Conservation (phyloP, 1,140 invertebrate species). For the Phenacoccus solenopsis region DNA sequence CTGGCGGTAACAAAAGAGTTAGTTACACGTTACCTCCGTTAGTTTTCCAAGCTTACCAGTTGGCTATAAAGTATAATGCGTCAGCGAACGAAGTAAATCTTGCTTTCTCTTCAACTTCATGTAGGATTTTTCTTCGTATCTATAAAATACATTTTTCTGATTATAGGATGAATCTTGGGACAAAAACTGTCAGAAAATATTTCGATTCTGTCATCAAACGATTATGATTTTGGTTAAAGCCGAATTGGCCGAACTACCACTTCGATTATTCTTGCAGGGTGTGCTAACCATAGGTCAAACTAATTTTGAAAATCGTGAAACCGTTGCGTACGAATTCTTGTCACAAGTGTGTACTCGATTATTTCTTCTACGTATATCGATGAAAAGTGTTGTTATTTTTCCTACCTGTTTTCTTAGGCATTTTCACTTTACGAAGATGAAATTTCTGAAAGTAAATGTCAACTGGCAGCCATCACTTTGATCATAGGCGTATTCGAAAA, state of each 20-base stretch:
- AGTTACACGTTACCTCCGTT: slow-evolving; percentile 88
- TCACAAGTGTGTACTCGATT: slow-evolving; percentile 53
- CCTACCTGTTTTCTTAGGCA: slow-evolving; percentile 50
- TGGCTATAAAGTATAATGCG: slow-evolving; percentile 73
- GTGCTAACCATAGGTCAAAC: slow-evolving; percentile 86
- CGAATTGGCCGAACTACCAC: slow-evolving; percentile 79
- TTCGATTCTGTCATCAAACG: slow-evolving; percentile 93
- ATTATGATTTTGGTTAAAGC: slow-evolving; percentile 87
- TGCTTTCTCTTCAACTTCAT: background rate
- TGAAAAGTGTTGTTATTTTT: background rate
- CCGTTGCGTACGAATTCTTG: slow-evolving; percentile 95
- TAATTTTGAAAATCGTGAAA: slow-evolving; percentile 86
- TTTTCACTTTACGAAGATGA: slow-evolving; percentile 98
- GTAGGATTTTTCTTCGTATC: background rate
- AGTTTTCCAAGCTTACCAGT: slow-evolving; percentile 86
- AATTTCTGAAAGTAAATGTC: slow-evolving; percentile 94
- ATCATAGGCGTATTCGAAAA: slow-evolving; percentile 93
- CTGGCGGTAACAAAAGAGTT: slow-evolving; percentile 75
- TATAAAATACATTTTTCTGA: slow-evolving; percentile 22
- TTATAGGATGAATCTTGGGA: slow-evolving; percentile 90
- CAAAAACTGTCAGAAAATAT: slow-evolving; percentile 95
- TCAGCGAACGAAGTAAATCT: slow-evolving; percentile 52
- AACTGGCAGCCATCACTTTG: slow-evolving; percentile 86
- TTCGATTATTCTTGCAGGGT: slow-evolving; percentile 88
- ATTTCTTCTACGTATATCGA: no score